A percentile compares a stretch with the other conserved stretches of the same genome.
These are phyloP conservation scores for Chloroceryle inda DNA, from an alignment of 2,797 vertebrate genomes.

Conservation along the genomic window DNA sequence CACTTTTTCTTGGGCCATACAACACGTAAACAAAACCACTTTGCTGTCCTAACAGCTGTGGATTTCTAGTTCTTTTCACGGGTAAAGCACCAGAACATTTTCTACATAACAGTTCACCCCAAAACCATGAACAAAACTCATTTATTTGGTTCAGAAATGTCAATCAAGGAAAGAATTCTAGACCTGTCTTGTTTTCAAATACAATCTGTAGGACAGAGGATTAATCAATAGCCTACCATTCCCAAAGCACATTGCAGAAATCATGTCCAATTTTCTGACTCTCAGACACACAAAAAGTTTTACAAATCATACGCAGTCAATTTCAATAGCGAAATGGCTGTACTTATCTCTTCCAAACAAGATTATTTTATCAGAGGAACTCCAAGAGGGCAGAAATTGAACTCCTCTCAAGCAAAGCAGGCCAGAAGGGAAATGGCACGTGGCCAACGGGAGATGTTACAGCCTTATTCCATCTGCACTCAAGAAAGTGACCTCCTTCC, in stretches of 20 bases:
- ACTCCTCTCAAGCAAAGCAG: conserved; percentile 31
- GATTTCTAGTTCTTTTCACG: conserved; percentile 14
- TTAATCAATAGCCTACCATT: conserved; percentile 62
- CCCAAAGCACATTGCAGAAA: conserved; percentile 54
- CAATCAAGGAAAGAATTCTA: conserved; percentile 53
- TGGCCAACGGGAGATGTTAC: conserved; percentile 8
- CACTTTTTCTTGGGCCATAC: not conserved
- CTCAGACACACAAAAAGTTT: not conserved
- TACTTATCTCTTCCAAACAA: conserved; percentile 56
- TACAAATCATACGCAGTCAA: not conserved
- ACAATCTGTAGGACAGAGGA: conserved; percentile 38
- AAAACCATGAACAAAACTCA: conserved; percentile 16
- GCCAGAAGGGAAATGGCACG: not conserved
- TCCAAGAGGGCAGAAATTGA: conserved; percentile 28
- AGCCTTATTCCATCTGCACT: conserved; percentile 26
- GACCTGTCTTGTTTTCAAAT: conserved; percentile 61
- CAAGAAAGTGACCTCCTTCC: conserved; percentile 30
- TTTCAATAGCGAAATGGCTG: conserved; percentile 62
- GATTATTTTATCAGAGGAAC: conserved; percentile 49
- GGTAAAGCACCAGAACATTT: conserved; percentile 10
- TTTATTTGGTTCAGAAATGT: conserved; percentile 43
- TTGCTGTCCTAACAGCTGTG: not conserved
- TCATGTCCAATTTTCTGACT: conserved; percentile 48
- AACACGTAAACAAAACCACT: not conserved
- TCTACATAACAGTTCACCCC: conserved; percentile 6